Evolutionary conservation across 2,888 invertebrate species (phyloP).

Genomic region (Nemotelus nigrinus): DNA sequence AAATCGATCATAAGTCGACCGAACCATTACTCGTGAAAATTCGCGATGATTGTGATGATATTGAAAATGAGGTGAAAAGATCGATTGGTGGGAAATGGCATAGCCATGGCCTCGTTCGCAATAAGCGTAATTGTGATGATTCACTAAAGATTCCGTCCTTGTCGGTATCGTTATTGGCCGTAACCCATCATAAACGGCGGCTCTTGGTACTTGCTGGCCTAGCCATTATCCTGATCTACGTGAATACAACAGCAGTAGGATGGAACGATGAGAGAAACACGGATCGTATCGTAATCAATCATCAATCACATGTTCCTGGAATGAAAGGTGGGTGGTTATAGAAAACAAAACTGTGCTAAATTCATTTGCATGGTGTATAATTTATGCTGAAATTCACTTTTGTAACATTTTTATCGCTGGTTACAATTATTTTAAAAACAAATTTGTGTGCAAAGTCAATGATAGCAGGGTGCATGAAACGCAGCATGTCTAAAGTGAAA

Average conservation of each 20-base stretch:
- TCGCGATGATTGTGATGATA: conserved; percentile 47
- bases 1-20: conserved; percentile 26
- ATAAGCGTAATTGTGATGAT: conserved; percentile 44
- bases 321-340: conserved; percentile 59
- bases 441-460: background rate
- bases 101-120: conserved; percentile 42
- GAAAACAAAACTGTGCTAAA: too few relatives aligned
- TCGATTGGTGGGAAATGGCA: background rate
- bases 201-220: conserved; percentile 51
- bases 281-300: conserved; percentile 58
- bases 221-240: conserved; percentile 55
- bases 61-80: conserved; percentile 12
- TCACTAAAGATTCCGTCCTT: background rate
- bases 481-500: too few relatives aligned
- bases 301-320: conserved; percentile 60
- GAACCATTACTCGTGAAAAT: conserved; percentile 30
- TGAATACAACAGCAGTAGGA: conserved; percentile 56
- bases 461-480: too few relatives aligned
- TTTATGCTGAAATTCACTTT: background rate
- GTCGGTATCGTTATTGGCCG: background rate
- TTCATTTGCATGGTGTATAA: too few relatives aligned
- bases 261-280: conserved; percentile 52
- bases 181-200: conserved; percentile 48
- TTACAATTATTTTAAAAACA: background rate
- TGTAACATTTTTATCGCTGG: background rate